Base-by-base conservation (phyloP, 1,140 invertebrate species). In the Schlechtendalia chinensis region DNA sequence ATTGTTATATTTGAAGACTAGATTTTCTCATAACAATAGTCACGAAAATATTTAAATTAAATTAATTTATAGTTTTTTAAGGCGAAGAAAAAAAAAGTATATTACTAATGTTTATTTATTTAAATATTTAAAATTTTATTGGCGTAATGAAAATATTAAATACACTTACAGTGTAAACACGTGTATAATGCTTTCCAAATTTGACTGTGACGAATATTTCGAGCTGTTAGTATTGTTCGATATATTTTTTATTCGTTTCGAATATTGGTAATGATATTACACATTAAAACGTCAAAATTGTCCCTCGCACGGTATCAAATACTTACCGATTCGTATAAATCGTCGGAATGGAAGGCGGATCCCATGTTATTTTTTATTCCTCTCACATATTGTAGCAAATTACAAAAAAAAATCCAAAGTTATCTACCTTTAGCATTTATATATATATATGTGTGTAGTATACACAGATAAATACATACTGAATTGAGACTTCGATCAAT, bases 361-460 rank as follows among this genome's bases (percentile, higher is more conserved):
- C 8, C 3, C 32, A n/a, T 29, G 63, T 22, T 39, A 59, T 77
- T 77, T 77, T 58, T 77, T 77, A 58, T 77, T 58, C 59, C 32
- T 17, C 74, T 77, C 54, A 77, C 54, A 77, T 77, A 58, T 77
- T 59, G 53, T 77, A 32, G 56, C 27, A 77, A 77, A 58, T 77
- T 77, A 77, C 29, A 54, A 24, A 24, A 32, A 24, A 58, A 19
- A 39, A 58, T 16, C 59, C 22, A 59, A 59, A 77, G 74, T 77
- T 77, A 77, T 54, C 59, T 77, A 77, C 45, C 53, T 32, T 27
- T 45, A 58, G 24, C 54, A 39, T 29, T 17, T 54, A 74, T 56
- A 74, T 58, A 74, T 58, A 65, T n/a, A 50, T 50, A 50, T 14
- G 12, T 14, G 12, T 50, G 11, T 14, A 50, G 11, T 10, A 39